phyloP scores from a whole-genome alignment of 1,140 invertebrate genomes.

The Listronotus oregonensis region DNA sequence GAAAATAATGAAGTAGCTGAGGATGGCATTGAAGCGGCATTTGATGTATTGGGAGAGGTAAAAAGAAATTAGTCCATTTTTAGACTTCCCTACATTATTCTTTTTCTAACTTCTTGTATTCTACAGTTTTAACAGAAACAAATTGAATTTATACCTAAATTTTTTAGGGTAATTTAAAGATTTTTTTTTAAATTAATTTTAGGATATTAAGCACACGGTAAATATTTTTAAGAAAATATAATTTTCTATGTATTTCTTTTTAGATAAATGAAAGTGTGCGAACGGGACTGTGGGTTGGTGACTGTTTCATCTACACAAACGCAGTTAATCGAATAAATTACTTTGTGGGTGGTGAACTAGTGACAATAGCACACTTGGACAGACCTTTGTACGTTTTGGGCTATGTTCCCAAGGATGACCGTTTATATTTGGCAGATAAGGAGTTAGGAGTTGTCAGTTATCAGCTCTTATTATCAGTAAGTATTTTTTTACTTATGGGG shows the following conservation, averaged over 20 bases:
- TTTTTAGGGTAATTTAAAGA: too few species aligned
- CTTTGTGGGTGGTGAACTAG: constrained; percentile 98
- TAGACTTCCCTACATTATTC: not conserved
- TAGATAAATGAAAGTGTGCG: constrained; percentile 82
- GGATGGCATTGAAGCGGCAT: constrained; percentile 96
- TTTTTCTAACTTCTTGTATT: not conserved
- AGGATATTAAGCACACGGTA: too few species aligned
- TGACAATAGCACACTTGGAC: constrained; percentile 96
- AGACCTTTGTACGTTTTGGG: constrained; percentile 92
- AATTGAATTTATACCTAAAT: too few species aligned
- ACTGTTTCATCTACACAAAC: constrained; percentile 99
- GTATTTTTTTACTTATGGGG: not conserved
- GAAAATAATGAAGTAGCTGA: constrained; percentile 83
- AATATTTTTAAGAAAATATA: not conserved
- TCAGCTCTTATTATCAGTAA: constrained; percentile 79
- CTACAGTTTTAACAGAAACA: too few species aligned
- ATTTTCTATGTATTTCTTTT: not conserved
- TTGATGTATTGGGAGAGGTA: constrained; percentile 74
- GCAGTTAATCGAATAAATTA: constrained; percentile 97
- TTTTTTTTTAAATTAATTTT: too few species aligned
- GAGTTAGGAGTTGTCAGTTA: constrained; percentile 95
- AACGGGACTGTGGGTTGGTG: constrained; percentile 97
- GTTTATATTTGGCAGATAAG: constrained; percentile 96
- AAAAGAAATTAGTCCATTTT: not conserved
- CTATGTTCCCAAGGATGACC: constrained; percentile 96